Percentiles rank a stretch among this genome's conserved stretches.
phyloP scores from a whole-genome alignment of 2,888 invertebrate species.

The Dicyrtoma fusca region DNA sequence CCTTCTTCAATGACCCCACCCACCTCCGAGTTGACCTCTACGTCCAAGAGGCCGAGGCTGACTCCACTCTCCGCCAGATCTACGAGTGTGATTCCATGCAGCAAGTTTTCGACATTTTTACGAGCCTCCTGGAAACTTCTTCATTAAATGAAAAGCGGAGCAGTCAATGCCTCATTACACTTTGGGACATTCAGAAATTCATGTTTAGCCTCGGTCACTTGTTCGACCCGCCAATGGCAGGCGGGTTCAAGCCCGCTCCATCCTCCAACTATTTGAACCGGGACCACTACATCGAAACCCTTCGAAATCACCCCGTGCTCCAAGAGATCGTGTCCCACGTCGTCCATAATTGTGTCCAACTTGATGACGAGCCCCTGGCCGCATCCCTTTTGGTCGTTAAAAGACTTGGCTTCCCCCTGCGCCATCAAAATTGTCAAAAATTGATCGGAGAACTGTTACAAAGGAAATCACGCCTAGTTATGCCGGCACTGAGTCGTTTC shows the following conservation, averaged over 20 bases:
- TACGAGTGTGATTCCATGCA: conserved; percentile 4
- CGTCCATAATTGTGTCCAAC: conserved; percentile 32
- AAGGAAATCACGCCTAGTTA: conserved; percentile 36
- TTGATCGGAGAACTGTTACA: conserved; percentile 45
- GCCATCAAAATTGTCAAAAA: conserved; percentile 39
- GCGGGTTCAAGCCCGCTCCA: too few relatives aligned
- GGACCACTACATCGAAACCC: conserved; percentile 38
- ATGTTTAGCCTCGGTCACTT: conserved; percentile 42
- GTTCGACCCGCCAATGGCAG: conserved; percentile 45
- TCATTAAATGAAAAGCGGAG: conserved; percentile 26
- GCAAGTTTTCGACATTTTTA: conserved; percentile 20
- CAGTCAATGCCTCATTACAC: conserved; percentile 48
- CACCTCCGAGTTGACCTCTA: conserved; percentile 1
- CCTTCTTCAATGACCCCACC: too few relatives aligned
- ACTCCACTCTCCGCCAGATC: neutral
- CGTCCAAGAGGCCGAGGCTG: neutral
- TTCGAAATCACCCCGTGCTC: conserved; percentile 38
- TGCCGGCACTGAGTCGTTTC: conserved; percentile 46
- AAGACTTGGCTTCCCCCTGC: conserved; percentile 36
- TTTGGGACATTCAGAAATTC: conserved; percentile 53
- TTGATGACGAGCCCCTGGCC: conserved; percentile 48
- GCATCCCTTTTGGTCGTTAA: conserved; percentile 42
- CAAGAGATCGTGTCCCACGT: conserved; percentile 40
- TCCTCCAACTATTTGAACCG: conserved; percentile 11
- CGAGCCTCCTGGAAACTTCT: neutral